Conservation (phyloP, 1,140 invertebrate species). For the Pemphigus obesinymphae region DNA sequence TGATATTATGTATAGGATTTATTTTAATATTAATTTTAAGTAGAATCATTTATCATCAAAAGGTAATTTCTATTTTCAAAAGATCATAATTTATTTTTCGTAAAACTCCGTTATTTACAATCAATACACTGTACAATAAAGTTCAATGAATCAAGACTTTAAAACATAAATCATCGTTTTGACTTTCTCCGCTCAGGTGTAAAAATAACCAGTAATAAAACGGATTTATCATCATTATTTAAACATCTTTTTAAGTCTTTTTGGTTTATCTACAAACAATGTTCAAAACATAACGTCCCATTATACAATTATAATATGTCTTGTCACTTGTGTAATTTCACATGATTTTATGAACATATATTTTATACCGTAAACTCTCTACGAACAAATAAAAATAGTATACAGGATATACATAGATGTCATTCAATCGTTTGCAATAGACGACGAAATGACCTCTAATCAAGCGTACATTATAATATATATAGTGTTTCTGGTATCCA, state of each 20-base stretch:
- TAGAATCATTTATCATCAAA: conserved; percentile 21
- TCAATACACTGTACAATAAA: not conserved
- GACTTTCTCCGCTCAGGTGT: conserved; percentile 17
- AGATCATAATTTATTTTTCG: not conserved
- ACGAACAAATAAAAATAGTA: too few relatives aligned
- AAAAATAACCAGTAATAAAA: not conserved
- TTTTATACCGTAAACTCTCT: too few relatives aligned
- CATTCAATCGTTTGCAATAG: too few relatives aligned
- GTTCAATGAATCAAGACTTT: conserved; percentile 4
- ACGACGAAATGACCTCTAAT: too few relatives aligned
- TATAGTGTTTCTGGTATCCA: too few relatives aligned
- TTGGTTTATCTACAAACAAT: not conserved
- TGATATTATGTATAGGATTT: not conserved
- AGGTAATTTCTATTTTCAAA: not conserved
- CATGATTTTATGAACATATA: too few relatives aligned
- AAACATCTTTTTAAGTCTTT: not conserved
- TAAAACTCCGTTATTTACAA: conserved; percentile 3
- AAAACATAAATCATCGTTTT: conserved; percentile 24
- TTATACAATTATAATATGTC: too few relatives aligned
- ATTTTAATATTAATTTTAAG: not conserved
- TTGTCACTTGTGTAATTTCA: too few relatives aligned
- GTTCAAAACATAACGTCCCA: too few relatives aligned
- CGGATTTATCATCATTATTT: conserved; percentile 32
- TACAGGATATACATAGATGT: too few relatives aligned
- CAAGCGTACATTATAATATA: too few relatives aligned